Evolutionary conservation across 2,113 vertebrate genomes (phyloP).

Genomic region (Zosterops hypoxanthus): DNA sequence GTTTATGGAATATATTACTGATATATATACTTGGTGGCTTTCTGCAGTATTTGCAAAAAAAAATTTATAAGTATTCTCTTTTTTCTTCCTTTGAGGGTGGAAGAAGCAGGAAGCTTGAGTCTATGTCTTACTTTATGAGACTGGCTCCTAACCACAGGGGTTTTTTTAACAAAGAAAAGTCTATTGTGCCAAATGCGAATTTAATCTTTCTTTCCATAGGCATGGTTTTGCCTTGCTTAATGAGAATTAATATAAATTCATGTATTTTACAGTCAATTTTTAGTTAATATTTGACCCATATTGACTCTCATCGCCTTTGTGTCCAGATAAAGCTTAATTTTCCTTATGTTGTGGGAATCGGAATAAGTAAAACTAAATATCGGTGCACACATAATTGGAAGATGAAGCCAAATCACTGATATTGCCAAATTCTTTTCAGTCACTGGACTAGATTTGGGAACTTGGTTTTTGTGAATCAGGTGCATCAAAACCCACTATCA

Average conservation of each 20-base stretch:
- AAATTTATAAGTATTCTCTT: neutral
- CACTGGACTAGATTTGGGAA: neutral
- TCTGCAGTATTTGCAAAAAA: neutral
- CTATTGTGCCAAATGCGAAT: neutral
- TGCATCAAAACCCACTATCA: neutral
- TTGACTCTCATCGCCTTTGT: neutral
- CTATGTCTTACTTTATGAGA: neutral
- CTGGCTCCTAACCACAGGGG: neutral
- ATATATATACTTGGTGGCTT: neutral
- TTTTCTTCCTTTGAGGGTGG: neutral
- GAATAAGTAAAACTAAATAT: neutral
- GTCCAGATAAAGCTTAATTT: neutral
- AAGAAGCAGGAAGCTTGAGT: neutral
- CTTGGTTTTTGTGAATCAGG: neutral
- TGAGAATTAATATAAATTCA: neutral
- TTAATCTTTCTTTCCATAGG: neutral
- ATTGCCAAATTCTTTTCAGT: neutral
- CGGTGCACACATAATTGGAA: neutral
- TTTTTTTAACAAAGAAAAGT: neutral
- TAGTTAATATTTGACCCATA: neutral
- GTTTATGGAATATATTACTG: neutral
- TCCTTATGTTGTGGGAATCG: neutral
- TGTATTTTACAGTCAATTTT: neutral
- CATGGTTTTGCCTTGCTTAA: neutral
- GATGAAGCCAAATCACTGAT: neutral